These are phyloP conservation scores for Sphaeridia pumilis DNA, from an alignment of 2,888 invertebrate species.

Conservation along the genomic window DNA sequence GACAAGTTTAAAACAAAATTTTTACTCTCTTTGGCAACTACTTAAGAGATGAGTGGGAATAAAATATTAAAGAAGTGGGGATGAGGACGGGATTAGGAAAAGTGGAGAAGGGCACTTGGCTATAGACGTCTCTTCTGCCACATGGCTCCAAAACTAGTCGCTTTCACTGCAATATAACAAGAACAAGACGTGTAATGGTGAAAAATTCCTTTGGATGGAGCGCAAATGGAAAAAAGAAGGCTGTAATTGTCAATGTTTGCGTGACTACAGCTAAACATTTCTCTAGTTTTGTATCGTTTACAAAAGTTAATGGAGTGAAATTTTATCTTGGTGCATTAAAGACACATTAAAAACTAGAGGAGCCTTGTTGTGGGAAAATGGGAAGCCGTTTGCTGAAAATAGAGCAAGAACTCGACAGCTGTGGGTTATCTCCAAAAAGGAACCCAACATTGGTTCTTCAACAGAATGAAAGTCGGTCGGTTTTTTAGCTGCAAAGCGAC, in stretches of 20 bases:
- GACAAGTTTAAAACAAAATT: conserved; percentile 1
- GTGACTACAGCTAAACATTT: not conserved
- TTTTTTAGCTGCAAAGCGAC: too few species aligned
- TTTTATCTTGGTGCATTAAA: not conserved
- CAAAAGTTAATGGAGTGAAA: conserved; percentile 2
- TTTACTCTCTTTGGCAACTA: not conserved
- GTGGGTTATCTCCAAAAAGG: too few species aligned
- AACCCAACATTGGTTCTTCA: too few species aligned
- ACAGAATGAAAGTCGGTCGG: too few species aligned
- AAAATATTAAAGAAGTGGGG: not conserved
- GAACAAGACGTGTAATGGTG: too few species aligned
- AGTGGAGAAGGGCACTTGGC: too few species aligned
- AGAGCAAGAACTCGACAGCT: not conserved
- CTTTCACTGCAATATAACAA: too few species aligned
- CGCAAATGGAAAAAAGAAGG: too few species aligned
- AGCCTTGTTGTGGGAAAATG: not conserved
- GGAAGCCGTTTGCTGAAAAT: not conserved
- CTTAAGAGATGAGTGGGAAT: not conserved
- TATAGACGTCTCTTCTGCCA: too few species aligned
- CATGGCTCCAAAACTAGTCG: too few species aligned
- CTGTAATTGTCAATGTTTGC: conserved; percentile 2
- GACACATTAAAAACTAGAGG: not conserved
- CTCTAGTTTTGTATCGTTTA: not conserved
- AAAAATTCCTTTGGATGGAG: too few species aligned
- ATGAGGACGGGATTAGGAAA: too few species aligned